Percentiles rank a stretch among this genome's conserved stretches.
Evolutionary conservation across 1,140 invertebrate genomes (phyloP).

Genomic region (Maniola jurtina): DNA sequence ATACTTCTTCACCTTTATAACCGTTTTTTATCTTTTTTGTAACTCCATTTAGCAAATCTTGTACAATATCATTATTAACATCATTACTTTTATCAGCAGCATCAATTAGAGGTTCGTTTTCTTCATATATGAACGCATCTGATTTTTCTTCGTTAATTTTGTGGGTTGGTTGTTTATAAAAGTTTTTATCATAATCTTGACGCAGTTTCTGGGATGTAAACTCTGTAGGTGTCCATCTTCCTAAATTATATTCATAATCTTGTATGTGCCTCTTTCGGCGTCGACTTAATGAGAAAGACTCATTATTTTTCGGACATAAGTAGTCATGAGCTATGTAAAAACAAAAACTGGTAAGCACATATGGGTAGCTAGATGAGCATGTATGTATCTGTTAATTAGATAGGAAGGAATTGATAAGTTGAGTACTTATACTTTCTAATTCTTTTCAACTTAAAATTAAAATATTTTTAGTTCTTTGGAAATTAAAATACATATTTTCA

Average conservation of each 20-base stretch:
- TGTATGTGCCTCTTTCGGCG: not conserved
- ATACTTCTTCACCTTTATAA: not conserved
- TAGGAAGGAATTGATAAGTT: too few relatives aligned
- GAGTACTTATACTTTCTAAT: too few relatives aligned
- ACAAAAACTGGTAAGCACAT: not conserved
- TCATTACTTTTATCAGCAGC: not conserved
- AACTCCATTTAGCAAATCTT: not conserved
- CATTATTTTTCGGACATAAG: not conserved
- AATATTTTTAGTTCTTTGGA: too few relatives aligned
- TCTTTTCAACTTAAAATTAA: too few relatives aligned
- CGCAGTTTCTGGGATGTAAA: not conserved
- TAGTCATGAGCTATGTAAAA: not conserved
- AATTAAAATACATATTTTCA: not conserved
- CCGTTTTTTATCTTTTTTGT: not conserved
- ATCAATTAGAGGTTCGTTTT: not conserved
- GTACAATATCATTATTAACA: not conserved
- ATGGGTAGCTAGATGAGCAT: too few relatives aligned
- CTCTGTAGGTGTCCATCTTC: not conserved
- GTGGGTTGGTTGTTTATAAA: not conserved
- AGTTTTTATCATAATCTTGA: not conserved
- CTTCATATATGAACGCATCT: not conserved
- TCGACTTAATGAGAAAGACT: not conserved
- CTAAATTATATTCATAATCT: slow-evolving; percentile 8
- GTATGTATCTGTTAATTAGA: too few relatives aligned
- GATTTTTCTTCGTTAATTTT: not conserved